A percentile compares a stretch with the other conserved stretches of the same genome.
Conservation (phyloP, 2,113 vertebrate genomes). For the Psittacus erithacus region DNA sequence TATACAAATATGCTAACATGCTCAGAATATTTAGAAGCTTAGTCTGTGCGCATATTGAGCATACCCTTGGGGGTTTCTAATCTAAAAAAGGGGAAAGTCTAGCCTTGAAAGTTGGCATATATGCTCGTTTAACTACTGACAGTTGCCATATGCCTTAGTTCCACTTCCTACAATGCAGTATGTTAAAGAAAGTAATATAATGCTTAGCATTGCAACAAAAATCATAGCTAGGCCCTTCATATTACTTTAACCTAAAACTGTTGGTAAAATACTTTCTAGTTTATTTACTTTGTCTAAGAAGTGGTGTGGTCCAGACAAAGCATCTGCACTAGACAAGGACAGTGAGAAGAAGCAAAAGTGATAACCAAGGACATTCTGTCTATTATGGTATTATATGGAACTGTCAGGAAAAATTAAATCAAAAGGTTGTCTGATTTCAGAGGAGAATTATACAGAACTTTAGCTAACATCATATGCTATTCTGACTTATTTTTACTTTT, state of each 20-base stretch:
- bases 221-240: neutral
- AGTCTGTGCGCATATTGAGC: neutral
- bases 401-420: conserved; percentile 64
- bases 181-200: neutral
- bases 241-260: neutral
- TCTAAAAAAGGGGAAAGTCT: neutral
- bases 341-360: neutral
- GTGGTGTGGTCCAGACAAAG: neutral
- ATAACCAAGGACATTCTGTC: conserved; percentile 28
- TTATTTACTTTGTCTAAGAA: conserved; percentile 11
- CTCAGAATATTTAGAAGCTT: neutral
- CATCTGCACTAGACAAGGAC: neutral
- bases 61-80: neutral
- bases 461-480: neutral
- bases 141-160: neutral
- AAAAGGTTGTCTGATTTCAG: conserved; percentile 56
- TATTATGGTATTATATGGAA: conserved; percentile 26
- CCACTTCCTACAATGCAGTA: neutral
- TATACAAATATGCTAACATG: neutral
- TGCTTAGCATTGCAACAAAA: neutral
- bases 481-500: conserved; percentile 26
- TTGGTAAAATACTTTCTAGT: neutral
- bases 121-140: neutral
- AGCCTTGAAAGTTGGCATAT: neutral
- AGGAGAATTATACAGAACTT: conserved; percentile 16